These are phyloP conservation scores for Protonibea diacanthus DNA, from an alignment of 2,797 vertebrate species.

Conservation along the genomic window DNA sequence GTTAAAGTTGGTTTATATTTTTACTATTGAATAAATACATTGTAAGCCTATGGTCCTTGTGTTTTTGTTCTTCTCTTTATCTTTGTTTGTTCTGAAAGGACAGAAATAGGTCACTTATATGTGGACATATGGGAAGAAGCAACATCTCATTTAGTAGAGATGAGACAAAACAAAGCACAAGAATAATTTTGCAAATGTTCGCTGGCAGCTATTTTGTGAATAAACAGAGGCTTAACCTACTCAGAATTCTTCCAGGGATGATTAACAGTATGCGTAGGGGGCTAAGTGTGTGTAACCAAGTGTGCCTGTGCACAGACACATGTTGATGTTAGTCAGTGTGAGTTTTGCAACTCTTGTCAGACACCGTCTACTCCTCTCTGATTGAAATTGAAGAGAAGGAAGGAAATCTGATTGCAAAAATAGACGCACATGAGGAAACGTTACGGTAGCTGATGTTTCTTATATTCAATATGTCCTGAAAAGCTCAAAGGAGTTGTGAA, in stretches of 20 bases:
- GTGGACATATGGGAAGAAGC: background rate
- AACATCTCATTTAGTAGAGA: background rate
- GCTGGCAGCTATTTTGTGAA: background rate
- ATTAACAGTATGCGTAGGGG: background rate
- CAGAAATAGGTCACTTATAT: background rate
- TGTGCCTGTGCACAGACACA: too few species aligned
- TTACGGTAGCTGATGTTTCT: background rate
- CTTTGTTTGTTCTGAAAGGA: background rate
- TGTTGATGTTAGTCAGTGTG: too few species aligned
- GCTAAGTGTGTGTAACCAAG: background rate
- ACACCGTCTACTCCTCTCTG: slow-evolving; percentile 1
- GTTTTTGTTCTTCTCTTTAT: background rate
- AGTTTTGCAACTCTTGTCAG: slow-evolving; percentile 15
- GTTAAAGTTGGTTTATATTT: slow-evolving; percentile 40
- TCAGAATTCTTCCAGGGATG: slow-evolving; percentile 10
- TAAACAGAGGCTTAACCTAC: background rate
- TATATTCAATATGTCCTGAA: background rate
- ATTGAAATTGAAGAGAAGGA: background rate
- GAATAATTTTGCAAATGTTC: background rate
- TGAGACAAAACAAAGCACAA: background rate
- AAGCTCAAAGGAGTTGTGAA: background rate
- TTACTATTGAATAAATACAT: slow-evolving; percentile 56
- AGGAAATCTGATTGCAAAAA: background rate
- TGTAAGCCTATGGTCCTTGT: background rate
- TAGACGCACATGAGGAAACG: background rate